Percentiles rank a stretch among this genome's conserved stretches.
Evolutionary conservation across 2,113 vertebrate genomes (phyloP).

Genomic region (Xenopus tropicalis): UCB_Xtro_10.0 CM004448.2:76334501-76335000

Average conservation of each 20-base stretch:
- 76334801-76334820: too few species aligned
- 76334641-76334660: constrained; percentile 89
- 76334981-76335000: too few species aligned
- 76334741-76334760: not conserved
- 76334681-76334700: constrained; percentile 93
- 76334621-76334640: constrained; percentile 92
- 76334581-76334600: constrained; percentile 74
- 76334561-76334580: constrained; percentile 68
- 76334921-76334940: too few species aligned
- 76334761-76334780: not conserved
- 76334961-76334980: too few species aligned
- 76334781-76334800: too few species aligned
- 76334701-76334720: constrained; percentile 91
- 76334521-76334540: constrained; percentile 68
- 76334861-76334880: too few species aligned
- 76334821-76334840: too few species aligned
- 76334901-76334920: too few species aligned
- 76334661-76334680: constrained; percentile 96
- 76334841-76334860: too few species aligned
- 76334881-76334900: too few species aligned
- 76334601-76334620: constrained; percentile 75
- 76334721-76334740: constrained; percentile 71
- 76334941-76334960: too few species aligned
- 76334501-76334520: constrained; percentile 78
- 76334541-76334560: constrained; percentile 80